phyloP scores from a whole-genome alignment of 1,140 invertebrate species.

The Drosophila dunni region DNA sequence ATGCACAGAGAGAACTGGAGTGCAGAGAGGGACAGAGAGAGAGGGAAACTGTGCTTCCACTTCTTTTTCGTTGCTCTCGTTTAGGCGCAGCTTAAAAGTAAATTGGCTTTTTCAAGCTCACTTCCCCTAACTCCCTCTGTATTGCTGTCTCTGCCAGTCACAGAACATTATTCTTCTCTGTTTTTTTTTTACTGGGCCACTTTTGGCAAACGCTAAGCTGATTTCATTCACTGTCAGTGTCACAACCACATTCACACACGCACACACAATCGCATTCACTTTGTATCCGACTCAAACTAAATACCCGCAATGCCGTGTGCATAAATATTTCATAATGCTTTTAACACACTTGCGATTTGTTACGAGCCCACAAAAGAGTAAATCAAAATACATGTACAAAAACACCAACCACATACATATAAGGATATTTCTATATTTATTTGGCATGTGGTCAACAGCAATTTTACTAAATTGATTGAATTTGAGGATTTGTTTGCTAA shows the following conservation, averaged over 20 bases:
- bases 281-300: constrained; percentile 48
- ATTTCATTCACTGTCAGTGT: constrained; percentile 44
- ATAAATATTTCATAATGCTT: constrained; percentile 80
- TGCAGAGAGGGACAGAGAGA: not conserved
- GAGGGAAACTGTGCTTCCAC: not conserved
- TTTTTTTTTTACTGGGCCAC: constrained; percentile 5
- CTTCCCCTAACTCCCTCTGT: constrained; percentile 11
- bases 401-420: too few species aligned
- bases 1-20: not conserved
- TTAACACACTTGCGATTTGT: constrained; percentile 45
- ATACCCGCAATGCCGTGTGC: constrained; percentile 75
- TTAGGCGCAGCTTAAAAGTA: constrained; percentile 46
- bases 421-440: constrained; percentile 12
- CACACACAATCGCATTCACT: constrained; percentile 16
- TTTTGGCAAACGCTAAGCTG: constrained; percentile 39
- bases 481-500: constrained; percentile 28
- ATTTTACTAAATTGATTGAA: constrained; percentile 33
- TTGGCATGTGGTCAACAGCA: constrained; percentile 26
- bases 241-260: constrained; percentile 22
- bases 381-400: constrained; percentile 13
- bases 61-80: constrained; percentile 37
- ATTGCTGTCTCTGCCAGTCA: not conserved
- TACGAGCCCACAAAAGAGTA: constrained; percentile 30
- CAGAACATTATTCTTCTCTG: constrained; percentile 13
- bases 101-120: constrained; percentile 41